Conservation (phyloP, 2,113 vertebrate genomes). For the Misgurnus mizolepis region DNA sequence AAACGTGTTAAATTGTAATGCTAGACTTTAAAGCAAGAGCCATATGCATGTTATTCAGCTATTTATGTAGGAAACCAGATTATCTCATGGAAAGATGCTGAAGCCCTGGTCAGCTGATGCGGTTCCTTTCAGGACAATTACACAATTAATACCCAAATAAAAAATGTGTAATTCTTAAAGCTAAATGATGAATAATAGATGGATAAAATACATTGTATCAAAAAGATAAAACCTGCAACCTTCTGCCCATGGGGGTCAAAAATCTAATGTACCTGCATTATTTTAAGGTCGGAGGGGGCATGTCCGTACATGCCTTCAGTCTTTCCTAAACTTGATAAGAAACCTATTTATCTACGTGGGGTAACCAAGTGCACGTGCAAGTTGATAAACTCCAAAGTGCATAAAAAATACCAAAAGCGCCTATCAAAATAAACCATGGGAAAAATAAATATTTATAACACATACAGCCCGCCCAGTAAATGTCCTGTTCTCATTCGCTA, state of each 20-base stretch:
- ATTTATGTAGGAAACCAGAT: conserved; percentile 62
- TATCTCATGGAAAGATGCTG: conserved; percentile 41
- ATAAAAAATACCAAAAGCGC: not conserved
- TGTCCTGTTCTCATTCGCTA: conserved; percentile 1
- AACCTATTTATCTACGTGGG: not conserved
- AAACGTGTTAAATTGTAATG: conserved; percentile 59
- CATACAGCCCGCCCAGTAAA: not conserved
- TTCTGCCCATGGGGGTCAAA: not conserved
- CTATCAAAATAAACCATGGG: not conserved
- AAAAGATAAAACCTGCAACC: not conserved
- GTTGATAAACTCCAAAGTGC: not conserved
- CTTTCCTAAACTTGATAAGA: not conserved
- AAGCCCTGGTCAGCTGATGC: conserved; percentile 58
- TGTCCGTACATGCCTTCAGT: not conserved
- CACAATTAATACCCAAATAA: too few relatives aligned
- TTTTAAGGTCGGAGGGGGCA: not conserved
- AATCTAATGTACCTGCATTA: not conserved
- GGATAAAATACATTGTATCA: not conserved
- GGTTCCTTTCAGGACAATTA: conserved; percentile 6
- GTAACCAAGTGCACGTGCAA: not conserved
- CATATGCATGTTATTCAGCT: conserved; percentile 58
- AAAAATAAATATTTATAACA: not conserved
- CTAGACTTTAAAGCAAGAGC: conserved; percentile 63
- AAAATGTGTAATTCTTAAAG: not conserved
- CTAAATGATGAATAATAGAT: not conserved